phyloP scores from a whole-genome alignment of 2,888 invertebrate species.

The Apodemia hepburni region DNA sequence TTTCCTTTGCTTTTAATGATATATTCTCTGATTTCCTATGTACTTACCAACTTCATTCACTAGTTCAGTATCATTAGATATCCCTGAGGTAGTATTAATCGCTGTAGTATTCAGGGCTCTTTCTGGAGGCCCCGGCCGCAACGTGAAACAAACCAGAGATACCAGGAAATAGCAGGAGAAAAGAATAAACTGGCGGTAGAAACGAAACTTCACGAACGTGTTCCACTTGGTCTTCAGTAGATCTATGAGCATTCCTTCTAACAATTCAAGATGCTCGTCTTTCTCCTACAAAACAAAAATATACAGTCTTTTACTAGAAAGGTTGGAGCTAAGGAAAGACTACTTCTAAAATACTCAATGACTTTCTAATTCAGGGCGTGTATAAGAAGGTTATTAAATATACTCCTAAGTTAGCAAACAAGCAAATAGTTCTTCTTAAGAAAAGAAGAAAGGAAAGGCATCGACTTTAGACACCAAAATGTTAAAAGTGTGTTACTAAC shows the following conservation, averaged over 20 bases:
- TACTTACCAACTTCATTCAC: conserved; percentile 51
- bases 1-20: too few relatives aligned
- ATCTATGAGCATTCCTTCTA: conserved; percentile 97
- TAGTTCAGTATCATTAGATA: conserved; percentile 54
- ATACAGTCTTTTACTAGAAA: not conserved
- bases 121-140: conserved; percentile 92
- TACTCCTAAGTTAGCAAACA: too few relatives aligned
- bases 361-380: too few relatives aligned
- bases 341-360: too few relatives aligned
- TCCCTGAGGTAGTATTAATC: conserved; percentile 50
- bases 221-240: conserved; percentile 98
- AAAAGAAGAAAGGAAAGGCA: too few relatives aligned
- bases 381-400: too few relatives aligned
- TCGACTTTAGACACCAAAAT: too few relatives aligned
- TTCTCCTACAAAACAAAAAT: conserved; percentile 85
- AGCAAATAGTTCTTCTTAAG: too few relatives aligned
- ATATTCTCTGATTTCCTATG: not conserved
- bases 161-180: conserved; percentile 95
- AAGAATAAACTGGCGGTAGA: conserved; percentile 94
- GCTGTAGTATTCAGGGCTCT: conserved; percentile 54
- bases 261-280: conserved; percentile 95
- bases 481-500: too few relatives aligned
- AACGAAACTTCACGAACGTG: conserved; percentile 96
- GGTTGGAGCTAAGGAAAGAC: too few relatives aligned
- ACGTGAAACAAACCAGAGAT: conserved; percentile 92